Conservation (phyloP, 2,113 vertebrate species). For the Rhinogobius similis region DNA sequence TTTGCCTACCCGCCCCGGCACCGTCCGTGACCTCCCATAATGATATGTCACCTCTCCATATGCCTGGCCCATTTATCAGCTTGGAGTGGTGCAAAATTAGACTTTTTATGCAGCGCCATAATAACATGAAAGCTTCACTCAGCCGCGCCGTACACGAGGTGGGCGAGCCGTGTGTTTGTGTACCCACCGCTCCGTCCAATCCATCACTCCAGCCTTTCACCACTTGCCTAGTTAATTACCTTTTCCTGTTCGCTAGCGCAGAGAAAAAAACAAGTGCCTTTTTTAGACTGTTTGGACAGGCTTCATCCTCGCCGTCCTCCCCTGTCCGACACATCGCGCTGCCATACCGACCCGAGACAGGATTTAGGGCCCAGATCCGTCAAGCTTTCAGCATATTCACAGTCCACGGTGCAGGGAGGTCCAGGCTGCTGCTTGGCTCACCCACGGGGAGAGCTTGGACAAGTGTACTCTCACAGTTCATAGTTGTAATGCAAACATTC, state of each 20-base stretch:
- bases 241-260: conserved; percentile 72
- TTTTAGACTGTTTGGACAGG: conserved; percentile 75
- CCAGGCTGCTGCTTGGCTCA: conserved; percentile 7
- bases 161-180: conserved; percentile 14
- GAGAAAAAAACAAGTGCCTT: conserved; percentile 73
- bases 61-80: conserved; percentile 31
- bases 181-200: conserved; percentile 67
- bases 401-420: conserved; percentile 23
- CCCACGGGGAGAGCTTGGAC: conserved; percentile 11
- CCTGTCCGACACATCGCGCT: conserved; percentile 24
- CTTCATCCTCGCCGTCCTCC: conserved; percentile 40
- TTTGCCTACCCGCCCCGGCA: conserved; percentile 34
- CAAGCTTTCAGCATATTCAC: conserved; percentile 59
- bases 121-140: conserved; percentile 41
- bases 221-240: conserved; percentile 74
- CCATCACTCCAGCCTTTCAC: conserved; percentile 70
- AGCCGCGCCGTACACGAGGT: conserved; percentile 13
- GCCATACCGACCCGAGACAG: conserved; percentile 24
- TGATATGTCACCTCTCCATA: conserved; percentile 36
- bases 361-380: conserved; percentile 49
- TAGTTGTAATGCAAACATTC: conserved; percentile 2
- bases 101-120: conserved; percentile 20
- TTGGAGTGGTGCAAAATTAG: conserved; percentile 8
- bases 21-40: conserved; percentile 39
- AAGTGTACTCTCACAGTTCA: not conserved